These are phyloP conservation scores for Cyprinella venusta DNA, from an alignment of 2,797 vertebrate genomes.

Conservation along the genomic window DNA sequence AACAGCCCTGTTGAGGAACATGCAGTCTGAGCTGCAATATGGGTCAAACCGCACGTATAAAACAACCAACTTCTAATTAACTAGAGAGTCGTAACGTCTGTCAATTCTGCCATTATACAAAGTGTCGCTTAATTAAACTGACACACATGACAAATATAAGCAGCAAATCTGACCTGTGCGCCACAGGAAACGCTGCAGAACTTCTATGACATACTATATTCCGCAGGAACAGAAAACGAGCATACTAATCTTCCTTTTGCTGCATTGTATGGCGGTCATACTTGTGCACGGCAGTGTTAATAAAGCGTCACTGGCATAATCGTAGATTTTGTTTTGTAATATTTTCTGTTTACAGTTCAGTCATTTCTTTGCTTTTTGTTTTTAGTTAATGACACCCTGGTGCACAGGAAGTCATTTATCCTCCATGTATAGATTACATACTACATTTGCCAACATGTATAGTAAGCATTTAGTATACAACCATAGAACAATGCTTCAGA, in stretches of 20 bases:
- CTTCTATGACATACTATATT: neutral
- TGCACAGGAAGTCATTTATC: neutral
- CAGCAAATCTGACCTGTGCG: neutral
- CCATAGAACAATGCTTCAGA: no score
- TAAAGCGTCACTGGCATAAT: neutral
- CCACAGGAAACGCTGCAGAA: neutral
- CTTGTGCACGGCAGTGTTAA: neutral
- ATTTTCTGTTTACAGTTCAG: neutral
- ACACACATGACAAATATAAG: neutral
- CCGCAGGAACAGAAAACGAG: neutral
- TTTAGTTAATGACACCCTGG: neutral
- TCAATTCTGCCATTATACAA: conserved; percentile 25
- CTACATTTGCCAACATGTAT: neutral
- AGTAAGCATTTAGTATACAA: no score
- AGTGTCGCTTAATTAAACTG: neutral
- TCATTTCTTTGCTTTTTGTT: neutral
- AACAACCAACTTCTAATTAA: conserved; percentile 33
- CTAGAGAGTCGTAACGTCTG: conserved; percentile 5
- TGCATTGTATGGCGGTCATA: neutral
- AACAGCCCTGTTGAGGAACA: conserved; percentile 7
- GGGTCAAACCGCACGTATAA: conserved; percentile 12
- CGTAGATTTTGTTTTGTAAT: neutral
- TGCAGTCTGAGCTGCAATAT: neutral
- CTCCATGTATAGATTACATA: neutral
- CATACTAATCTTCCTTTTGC: neutral